These are phyloP conservation scores for Oophaga pumilio DNA, from an alignment of 2,113 vertebrate species.

Conservation along the genomic window DNA sequence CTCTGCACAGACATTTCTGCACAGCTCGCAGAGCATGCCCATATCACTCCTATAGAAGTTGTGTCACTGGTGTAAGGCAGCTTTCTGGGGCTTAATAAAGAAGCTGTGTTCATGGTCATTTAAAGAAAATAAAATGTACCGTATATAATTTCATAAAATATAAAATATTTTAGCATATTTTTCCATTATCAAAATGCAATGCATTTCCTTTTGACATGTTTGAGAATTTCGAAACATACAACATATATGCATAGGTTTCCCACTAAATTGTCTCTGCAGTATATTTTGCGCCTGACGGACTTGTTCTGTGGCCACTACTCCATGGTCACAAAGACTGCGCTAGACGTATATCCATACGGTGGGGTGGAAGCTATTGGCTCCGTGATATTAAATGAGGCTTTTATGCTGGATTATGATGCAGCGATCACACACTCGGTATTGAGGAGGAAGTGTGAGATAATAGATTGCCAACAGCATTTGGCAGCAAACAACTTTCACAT, in stretches of 20 bases:
- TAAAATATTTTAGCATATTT: no score
- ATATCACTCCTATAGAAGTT: background rate
- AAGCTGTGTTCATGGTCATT: background rate
- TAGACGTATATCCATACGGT: background rate
- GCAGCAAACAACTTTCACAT: conserved; percentile 28
- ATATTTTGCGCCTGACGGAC: background rate
- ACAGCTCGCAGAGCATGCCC: background rate
- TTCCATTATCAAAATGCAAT: no score
- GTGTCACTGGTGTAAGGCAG: background rate
- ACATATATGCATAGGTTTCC: background rate
- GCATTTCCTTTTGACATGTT: background rate
- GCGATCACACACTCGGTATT: conserved; percentile 28
- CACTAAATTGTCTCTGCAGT: background rate
- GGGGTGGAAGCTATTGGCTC: background rate
- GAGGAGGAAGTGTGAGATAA: conserved; percentile 27
- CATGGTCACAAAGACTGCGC: background rate
- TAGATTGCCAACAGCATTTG: conserved; percentile 37
- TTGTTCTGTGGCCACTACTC: background rate
- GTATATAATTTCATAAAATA: background rate
- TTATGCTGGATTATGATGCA: background rate
- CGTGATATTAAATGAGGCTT: conserved; percentile 3
- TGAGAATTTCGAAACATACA: background rate
- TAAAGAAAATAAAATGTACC: no score
- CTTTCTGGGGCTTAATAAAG: background rate
- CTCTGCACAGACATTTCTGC: background rate